phyloP scores from a whole-genome alignment of 2,113 vertebrate genomes.

The Dicaeum eximium region DNA sequence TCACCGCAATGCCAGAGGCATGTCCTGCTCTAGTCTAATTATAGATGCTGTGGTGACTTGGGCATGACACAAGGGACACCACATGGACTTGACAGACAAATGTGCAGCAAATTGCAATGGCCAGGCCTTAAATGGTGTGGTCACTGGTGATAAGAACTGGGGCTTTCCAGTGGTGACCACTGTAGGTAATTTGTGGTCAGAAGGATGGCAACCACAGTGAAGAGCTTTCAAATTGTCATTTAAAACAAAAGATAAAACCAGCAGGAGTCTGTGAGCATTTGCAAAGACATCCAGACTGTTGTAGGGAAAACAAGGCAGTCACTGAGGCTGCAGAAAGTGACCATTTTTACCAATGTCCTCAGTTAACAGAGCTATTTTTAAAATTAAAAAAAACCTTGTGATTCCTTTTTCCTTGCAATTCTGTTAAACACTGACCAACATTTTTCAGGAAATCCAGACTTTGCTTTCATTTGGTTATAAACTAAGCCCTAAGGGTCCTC shows the following conservation, averaged over 20 bases:
- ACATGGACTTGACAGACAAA: not conserved
- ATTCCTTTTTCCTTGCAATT: not conserved
- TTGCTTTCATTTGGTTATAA: not conserved
- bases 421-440: not conserved
- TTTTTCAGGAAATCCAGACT: not conserved
- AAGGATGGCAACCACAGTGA: not conserved
- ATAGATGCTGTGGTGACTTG: constrained; percentile 26
- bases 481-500: not conserved
- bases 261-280: not conserved
- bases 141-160: not conserved
- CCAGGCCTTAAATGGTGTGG: not conserved
- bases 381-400: not conserved
- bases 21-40: constrained; percentile 38
- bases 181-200: not conserved
- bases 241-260: not conserved
- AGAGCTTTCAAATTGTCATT: not conserved
- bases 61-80: not conserved
- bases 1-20: constrained; percentile 27
- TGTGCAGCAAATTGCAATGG: not conserved
- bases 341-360: not conserved
- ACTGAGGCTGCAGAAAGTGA: not conserved
- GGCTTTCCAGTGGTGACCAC: not conserved
- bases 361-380: not conserved
- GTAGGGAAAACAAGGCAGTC: not conserved
- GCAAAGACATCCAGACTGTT: not conserved